Evolutionary conservation across 2,888 invertebrate species (phyloP).

Genomic region (Macrosoma leucophasiata): DNA sequence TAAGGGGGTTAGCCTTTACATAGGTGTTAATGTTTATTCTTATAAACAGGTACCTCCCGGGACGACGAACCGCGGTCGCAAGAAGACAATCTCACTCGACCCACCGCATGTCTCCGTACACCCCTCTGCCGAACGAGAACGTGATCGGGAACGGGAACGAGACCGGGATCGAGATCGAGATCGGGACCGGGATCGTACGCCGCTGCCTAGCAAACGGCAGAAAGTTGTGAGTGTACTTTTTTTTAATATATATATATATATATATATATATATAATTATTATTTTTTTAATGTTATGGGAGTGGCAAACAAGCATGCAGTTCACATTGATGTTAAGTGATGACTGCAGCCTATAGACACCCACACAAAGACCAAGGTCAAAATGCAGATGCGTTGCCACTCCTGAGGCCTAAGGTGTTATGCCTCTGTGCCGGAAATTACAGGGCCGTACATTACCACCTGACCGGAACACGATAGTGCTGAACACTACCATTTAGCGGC

Average conservation of each 20-base stretch:
- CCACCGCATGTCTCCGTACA: conserved; percentile 76
- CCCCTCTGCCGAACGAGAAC: conserved; percentile 46
- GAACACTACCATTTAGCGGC: no score
- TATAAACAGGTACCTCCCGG: conserved; percentile 80
- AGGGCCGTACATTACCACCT: no score
- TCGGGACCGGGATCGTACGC: conserved; percentile 41
- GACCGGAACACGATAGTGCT: no score
- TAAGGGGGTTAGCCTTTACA: no score
- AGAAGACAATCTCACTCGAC: conserved; percentile 92
- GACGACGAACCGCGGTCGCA: conserved; percentile 88
- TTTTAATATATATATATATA: background rate
- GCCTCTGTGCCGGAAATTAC: no score
- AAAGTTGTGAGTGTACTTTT: conserved; percentile 57
- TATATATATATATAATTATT: background rate
- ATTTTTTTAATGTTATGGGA: no score
- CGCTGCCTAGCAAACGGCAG: conserved; percentile 57
- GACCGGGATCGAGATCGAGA: no score
- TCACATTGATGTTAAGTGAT: background rate
- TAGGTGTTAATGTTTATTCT: background rate
- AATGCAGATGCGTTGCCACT: no score
- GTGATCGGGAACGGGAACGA: no score
- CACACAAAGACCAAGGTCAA: no score
- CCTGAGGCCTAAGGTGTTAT: no score
- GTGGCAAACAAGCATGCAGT: background rate
- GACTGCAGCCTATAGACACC: no score